Evolutionary conservation across 2,113 vertebrate species (phyloP).

Genomic region (Semicossyphus pulcher): DNA sequence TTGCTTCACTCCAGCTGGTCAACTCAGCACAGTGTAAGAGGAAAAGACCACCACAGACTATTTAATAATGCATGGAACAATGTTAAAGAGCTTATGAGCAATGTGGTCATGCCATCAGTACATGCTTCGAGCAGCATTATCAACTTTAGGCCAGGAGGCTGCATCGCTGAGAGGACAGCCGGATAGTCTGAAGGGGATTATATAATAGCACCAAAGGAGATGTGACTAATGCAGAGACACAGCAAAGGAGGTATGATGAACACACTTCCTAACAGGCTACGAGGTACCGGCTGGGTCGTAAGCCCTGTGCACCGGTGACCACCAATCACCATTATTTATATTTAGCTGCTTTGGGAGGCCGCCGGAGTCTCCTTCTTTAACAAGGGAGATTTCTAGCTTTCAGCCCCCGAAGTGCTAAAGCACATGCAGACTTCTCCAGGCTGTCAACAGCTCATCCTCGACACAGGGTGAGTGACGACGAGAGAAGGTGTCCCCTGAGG

Average conservation of each 20-base stretch:
- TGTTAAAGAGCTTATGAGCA: constrained; percentile 50
- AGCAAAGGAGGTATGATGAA: constrained; percentile 52
- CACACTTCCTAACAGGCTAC: constrained; percentile 20
- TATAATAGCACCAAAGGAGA: constrained; percentile 43
- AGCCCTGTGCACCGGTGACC: constrained; percentile 17
- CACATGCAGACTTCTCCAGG: constrained; percentile 16
- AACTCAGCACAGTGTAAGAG: not conserved
- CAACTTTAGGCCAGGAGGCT: constrained; percentile 14
- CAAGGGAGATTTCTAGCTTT: constrained; percentile 29
- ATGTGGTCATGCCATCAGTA: constrained; percentile 30
- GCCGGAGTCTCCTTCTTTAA: constrained; percentile 1
- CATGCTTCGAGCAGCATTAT: constrained; percentile 26
- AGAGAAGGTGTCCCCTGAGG: constrained; percentile 20
- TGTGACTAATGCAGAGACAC: constrained; percentile 57
- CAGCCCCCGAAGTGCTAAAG: constrained; percentile 34
- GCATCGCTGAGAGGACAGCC: constrained; percentile 28
- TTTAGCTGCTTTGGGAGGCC: constrained; percentile 26
- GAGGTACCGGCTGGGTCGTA: constrained; percentile 14
- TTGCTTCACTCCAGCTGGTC: not conserved
- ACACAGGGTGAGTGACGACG: not conserved
- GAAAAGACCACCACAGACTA: constrained; percentile 20
- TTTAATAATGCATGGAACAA: constrained; percentile 47
- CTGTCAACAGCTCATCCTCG: constrained; percentile 39
- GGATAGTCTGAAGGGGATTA: constrained; percentile 43
- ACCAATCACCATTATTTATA: constrained; percentile 44